Conservation (phyloP, 2,113 vertebrate species). For the Phyllopteryx taeniolatus region DNA sequence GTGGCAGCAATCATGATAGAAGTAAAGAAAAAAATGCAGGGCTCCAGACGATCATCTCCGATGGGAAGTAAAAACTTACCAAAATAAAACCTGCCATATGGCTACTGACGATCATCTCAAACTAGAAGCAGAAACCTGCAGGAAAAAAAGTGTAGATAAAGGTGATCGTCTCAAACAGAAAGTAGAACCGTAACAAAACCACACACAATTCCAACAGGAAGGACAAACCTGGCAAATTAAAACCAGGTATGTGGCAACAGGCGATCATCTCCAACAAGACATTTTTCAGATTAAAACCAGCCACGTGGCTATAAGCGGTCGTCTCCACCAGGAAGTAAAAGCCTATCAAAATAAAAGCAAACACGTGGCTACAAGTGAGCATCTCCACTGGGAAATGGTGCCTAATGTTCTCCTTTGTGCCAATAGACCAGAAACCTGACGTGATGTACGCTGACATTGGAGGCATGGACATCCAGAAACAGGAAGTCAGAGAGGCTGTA, state of each 20-base stretch:
- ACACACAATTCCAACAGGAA: too few relatives aligned
- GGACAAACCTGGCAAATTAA: too few relatives aligned
- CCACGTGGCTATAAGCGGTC: background rate
- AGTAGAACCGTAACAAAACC: too few relatives aligned
- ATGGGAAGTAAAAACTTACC: background rate
- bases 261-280: too few relatives aligned
- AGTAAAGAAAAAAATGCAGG: too few relatives aligned
- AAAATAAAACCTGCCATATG: background rate
- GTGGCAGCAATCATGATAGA: too few relatives aligned
- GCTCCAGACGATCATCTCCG: background rate
- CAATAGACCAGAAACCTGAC: constrained; percentile 91
- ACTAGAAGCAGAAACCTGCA: too few relatives aligned
- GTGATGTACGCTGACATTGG: constrained; percentile 94
- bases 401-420: background rate
- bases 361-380: background rate
- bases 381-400: too few relatives aligned
- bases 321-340: background rate
- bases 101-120: too few relatives aligned
- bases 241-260: too few relatives aligned
- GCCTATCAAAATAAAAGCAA: background rate
- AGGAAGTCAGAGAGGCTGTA: constrained; percentile 92
- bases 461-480: constrained; percentile 97
- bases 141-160: too few relatives aligned
- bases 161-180: too few relatives aligned
- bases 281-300: background rate